A percentile compares a stretch with the other conserved stretches of the same genome.
phyloP scores from a whole-genome alignment of 2,888 invertebrate species.

The Pyrrhosoma nymphula region DNA sequence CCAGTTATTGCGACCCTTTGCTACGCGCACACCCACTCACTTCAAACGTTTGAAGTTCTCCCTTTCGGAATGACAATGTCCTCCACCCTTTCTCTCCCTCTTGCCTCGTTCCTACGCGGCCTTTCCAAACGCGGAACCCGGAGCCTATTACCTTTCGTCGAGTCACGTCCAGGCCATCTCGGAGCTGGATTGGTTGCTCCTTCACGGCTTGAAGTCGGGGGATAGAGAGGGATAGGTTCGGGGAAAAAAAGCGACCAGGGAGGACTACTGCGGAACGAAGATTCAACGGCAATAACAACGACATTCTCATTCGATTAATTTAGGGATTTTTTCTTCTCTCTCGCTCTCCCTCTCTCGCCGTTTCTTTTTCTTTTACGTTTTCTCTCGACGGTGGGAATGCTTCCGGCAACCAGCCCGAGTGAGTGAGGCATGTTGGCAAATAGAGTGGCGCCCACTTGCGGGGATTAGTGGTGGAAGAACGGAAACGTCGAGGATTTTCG shows the following conservation, averaged over 20 bases:
- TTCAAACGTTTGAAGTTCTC: background rate
- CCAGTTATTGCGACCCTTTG: background rate
- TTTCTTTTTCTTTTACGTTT: too few relatives aligned
- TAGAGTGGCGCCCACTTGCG: background rate
- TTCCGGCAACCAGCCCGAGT: background rate
- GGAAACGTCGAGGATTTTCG: background rate
- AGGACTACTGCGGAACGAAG: background rate
- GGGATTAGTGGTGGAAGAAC: background rate
- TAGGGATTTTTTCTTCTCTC: background rate
- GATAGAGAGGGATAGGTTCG: background rate
- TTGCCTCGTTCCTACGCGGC: too few relatives aligned
- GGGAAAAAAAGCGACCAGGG: too few relatives aligned
- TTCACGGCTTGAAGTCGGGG: background rate
- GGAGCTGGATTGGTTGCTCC: background rate
- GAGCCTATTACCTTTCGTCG: background rate
- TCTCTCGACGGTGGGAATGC: background rate
- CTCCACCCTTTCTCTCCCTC: background rate
- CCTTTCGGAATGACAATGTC: background rate
- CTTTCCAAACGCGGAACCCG: too few relatives aligned
- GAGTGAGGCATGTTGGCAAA: background rate
- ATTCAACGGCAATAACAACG: background rate
- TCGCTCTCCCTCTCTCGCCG: background rate
- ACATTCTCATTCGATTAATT: conserved; percentile 24
- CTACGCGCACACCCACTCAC: too few relatives aligned
- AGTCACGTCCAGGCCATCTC: conserved; percentile 35